phyloP scores from a whole-genome alignment of 2,113 vertebrate genomes.

The Phrynocephalus versicolor region DNA sequence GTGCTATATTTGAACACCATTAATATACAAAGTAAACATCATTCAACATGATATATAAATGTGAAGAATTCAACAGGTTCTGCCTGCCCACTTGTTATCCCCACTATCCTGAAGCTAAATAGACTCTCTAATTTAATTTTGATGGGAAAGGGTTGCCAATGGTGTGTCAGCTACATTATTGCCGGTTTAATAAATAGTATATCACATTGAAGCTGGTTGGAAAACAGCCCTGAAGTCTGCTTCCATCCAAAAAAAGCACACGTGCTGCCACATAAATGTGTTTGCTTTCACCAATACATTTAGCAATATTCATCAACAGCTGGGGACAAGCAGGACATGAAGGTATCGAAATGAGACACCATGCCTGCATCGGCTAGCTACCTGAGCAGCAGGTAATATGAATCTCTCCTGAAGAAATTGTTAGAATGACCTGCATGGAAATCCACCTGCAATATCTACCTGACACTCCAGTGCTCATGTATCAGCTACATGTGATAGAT shows the following conservation, averaged over 20 bases:
- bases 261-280: not conserved
- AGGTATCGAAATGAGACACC: not conserved
- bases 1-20: slow-evolving; percentile 5
- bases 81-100: slow-evolving; percentile 33
- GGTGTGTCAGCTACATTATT: slow-evolving; percentile 22
- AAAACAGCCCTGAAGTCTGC: not conserved
- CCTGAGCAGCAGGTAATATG: not conserved
- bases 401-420: not conserved
- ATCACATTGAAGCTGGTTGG: not conserved
- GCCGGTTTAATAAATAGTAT: slow-evolving; percentile 4
- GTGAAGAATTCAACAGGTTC: slow-evolving; percentile 16
- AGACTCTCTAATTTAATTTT: slow-evolving; percentile 34
- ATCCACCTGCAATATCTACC: not conserved
- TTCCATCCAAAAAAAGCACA: not conserved
- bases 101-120: not conserved
- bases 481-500: not conserved
- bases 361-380: not conserved
- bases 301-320: not conserved
- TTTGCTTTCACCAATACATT: not conserved
- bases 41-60: slow-evolving; percentile 45
- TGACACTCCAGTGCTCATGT: not conserved
- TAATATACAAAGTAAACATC: slow-evolving; percentile 50
- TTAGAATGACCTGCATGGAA: not conserved
- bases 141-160: slow-evolving; percentile 13
- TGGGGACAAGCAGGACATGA: not conserved